Evolutionary conservation across 2,888 invertebrate genomes (phyloP), one percentile per base, ranked within the genome.

Genomic region (Caenorhabditis drosophilae): DNA sequence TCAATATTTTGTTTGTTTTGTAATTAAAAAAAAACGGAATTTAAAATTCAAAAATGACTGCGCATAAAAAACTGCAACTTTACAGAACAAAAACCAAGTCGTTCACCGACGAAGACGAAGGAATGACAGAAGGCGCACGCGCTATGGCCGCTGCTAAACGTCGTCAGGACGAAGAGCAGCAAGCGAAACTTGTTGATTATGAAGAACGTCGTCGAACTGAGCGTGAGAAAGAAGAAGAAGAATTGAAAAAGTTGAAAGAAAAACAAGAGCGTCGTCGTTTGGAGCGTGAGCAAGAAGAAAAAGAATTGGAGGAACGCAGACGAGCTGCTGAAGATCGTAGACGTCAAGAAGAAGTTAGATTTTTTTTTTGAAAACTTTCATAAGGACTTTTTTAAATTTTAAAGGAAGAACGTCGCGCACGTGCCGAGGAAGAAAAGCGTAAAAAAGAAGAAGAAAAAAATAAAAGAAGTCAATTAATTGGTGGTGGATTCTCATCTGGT

Each of bases 181-280:
- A 72, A 18, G 71, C 75, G 22, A 81, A 82, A 61, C 62, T 84
- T 42, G 71, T 73, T 48, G 81, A 83, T 42, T 84, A 84, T 70
- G 79, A 83, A 53, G 81, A 78, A 47, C 71, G 73, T 22, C 75
- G 83, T 46, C 69, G 73, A 52, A 75, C 55, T 50, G 82, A 83
- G 35, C 77, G 82, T 18, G 83, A 83, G 36, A 81, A 83, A 52
- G 76, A 74, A 31, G 74, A 84, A 59, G 79, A 83, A 52, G 81
- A 78, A 47, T 71, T 75, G 86, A 92, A 92, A 87, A 91, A 90
- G 85, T 89, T 95, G 86, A 95, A 95, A 88, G 94, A 95, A 86
- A 81, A 81, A 58, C 78, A 82, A 55, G 83, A 83, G 58, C 73
- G 74, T 53, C 72, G 82, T 26, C 73, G 76, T 36, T 59, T 76